phyloP scores from a whole-genome alignment of 2,113 vertebrate genomes.

The Geothlypis trichas region DNA sequence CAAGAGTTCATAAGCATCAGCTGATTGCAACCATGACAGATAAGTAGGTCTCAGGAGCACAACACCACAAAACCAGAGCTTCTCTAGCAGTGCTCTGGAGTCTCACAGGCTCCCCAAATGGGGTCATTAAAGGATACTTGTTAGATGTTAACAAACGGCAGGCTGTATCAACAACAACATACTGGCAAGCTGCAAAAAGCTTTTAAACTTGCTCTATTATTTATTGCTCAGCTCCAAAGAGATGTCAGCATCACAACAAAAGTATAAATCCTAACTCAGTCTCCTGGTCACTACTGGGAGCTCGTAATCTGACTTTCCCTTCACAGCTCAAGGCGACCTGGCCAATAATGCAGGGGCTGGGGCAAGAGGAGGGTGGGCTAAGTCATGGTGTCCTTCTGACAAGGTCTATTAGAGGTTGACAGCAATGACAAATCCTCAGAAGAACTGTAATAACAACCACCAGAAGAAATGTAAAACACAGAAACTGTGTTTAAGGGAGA shows the following conservation, averaged over 20 bases:
- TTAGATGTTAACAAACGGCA: background rate
- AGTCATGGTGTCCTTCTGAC: background rate
- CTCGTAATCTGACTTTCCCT: background rate
- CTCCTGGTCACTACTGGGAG: background rate
- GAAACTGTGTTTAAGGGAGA: background rate
- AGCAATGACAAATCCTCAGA: background rate
- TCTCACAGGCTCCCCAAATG: background rate
- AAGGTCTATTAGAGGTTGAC: background rate
- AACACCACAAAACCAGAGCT: background rate
- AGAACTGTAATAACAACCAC: background rate
- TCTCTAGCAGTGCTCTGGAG: background rate
- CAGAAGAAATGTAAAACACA: background rate
- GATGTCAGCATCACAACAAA: background rate
- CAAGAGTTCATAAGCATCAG: background rate
- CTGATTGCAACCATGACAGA: background rate
- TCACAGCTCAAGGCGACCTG: background rate
- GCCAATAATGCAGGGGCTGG: background rate
- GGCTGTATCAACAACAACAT: background rate
- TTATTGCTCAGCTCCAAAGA: background rate
- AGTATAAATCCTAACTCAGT: background rate
- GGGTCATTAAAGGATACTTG: slow-evolving; percentile 4
- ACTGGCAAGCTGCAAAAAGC: slow-evolving; percentile 1
- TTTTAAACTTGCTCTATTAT: background rate
- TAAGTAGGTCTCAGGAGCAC: background rate
- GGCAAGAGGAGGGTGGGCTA: background rate